phyloP scores from a whole-genome alignment of 2,113 vertebrate genomes.

The Nibea coibor region DNA sequence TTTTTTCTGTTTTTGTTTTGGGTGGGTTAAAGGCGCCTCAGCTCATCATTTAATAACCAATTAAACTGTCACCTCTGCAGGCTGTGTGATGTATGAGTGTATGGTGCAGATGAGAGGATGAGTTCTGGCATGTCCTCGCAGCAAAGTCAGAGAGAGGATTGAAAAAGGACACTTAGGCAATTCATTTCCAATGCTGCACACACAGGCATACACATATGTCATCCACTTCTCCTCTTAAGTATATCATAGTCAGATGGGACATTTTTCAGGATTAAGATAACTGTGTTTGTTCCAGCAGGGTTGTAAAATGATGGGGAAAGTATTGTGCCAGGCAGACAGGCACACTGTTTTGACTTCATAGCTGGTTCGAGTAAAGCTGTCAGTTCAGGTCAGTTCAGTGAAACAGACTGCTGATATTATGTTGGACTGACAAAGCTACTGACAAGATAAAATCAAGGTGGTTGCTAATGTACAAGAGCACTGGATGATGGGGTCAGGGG shows the following conservation, averaged over 20 bases:
- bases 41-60: conserved; percentile 24
- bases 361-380: not conserved
- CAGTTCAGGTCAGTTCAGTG: not conserved
- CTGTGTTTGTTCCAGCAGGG: conserved; percentile 19
- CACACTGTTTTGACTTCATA: not conserved
- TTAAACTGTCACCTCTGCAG: conserved; percentile 38
- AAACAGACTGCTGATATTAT: not conserved
- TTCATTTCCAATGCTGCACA: conserved; percentile 14
- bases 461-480: not conserved
- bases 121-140: conserved; percentile 9
- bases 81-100: conserved; percentile 7
- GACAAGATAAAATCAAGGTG: not conserved
- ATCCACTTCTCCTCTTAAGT: not conserved
- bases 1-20: not conserved
- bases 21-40: not conserved
- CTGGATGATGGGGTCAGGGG: too few relatives aligned
- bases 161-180: conserved; percentile 3
- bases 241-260: conserved; percentile 17
- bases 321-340: not conserved
- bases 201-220: conserved; percentile 5
- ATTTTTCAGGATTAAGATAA: conserved; percentile 47
- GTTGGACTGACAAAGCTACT: not conserved
- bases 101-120: not conserved
- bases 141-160: conserved; percentile 18
- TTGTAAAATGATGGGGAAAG: conserved; percentile 36